Base-by-base conservation (phyloP, 2,797 vertebrate species). In the Bradypodion ventrale region DNA sequence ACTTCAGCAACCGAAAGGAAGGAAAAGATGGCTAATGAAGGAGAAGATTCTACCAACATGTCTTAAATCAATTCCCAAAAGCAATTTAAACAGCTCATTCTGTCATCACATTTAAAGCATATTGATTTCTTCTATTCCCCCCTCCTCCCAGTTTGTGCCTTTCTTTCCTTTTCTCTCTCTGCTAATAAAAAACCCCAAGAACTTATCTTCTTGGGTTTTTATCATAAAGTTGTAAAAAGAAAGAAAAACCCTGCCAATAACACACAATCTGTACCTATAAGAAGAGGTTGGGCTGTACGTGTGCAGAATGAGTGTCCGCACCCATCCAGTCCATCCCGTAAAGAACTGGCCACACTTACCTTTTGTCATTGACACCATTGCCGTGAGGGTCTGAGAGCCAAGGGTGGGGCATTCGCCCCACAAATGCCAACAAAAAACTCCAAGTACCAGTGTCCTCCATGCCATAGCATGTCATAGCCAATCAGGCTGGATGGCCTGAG, bases 1-100 rank as follows among this genome's bases (percentile, higher is more conserved):
- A 94, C 90, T 91, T 92, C 86, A 90, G 89, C 90, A 93, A 91
- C 90, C 90, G 89, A 90, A 95, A 93, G 78, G 93, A 93, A 93
- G 93, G 93, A 93, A 88, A 94, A 91, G 92, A 90, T 94, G 91
- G 89, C 88, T 94, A 95, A 95, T 95, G 93, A 92, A 94, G 96
- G 89, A 90, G 92, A 94, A 92, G 89, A 94, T 92, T 93, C 93
- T 92, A 87, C 91, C 90, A 90, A 92, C 89, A 90, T 87, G 93
- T 95, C 12, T 95, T 92, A 96, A 96, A 96, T 96, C 94, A 96
- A 94, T 95, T 93, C 87, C 86, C 90, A 91, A 81, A 92, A 86
- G 93, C 93, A 94, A 95, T 96, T 96, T 93, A 92, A 95, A 93
- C 83, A 89, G 87, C 90, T 89, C 44, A 92, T 95, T 92, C 88